phyloP scores from a whole-genome alignment of 1,140 invertebrate genomes.

The Sarcophaga bullata region DNA sequence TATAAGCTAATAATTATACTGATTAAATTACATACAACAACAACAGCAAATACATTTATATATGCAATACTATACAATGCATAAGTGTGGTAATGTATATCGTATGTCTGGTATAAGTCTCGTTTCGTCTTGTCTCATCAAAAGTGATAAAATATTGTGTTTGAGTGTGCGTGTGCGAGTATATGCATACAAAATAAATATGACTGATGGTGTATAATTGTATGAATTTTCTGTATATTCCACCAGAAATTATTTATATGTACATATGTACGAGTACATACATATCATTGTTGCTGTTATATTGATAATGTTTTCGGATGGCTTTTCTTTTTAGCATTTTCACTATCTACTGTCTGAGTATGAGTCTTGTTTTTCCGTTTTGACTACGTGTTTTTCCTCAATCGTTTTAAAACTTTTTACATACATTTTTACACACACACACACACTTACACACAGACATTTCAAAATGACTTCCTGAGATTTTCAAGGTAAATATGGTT shows the following conservation, averaged over 20 bases:
- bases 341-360: background rate
- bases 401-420: background rate
- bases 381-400: constrained; percentile 5
- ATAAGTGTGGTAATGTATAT: background rate
- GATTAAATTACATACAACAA: background rate
- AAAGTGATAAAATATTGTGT: background rate
- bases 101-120: background rate
- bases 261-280: no score
- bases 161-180: background rate
- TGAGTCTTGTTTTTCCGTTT: background rate
- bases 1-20: background rate
- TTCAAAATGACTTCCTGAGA: background rate
- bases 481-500: constrained; percentile 5
- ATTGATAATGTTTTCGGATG: background rate
- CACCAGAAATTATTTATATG: background rate
- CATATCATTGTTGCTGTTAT: background rate
- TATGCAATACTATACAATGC: no score
- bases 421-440: no score
- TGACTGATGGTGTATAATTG: background rate
- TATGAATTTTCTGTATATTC: background rate
- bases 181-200: background rate
- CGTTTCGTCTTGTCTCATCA: background rate
- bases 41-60: no score
- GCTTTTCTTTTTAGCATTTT: background rate
- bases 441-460: background rate